Conservation (phyloP, 1,140 invertebrate genomes). For the Drosophila equinoxialis region DNA sequence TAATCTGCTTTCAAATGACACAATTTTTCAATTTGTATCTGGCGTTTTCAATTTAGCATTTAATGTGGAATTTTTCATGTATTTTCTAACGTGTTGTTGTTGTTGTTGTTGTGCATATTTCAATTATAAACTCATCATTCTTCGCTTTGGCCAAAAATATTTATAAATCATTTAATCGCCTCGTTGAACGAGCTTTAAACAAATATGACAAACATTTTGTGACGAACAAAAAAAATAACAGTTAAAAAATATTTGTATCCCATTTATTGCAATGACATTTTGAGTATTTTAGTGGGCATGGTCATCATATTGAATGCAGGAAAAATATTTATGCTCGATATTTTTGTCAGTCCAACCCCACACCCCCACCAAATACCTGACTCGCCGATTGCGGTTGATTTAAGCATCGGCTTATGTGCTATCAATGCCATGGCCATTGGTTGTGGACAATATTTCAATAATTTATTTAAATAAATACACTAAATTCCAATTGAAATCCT, state of each 20-base stretch:
- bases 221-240: slow-evolving; percentile 21
- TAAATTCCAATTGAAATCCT: slow-evolving; percentile 49
- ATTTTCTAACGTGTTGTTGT: not conserved
- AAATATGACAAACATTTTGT: slow-evolving; percentile 46
- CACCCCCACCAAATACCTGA: not conserved
- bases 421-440: slow-evolving; percentile 40
- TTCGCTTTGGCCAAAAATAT: slow-evolving; percentile 41
- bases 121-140: slow-evolving; percentile 6
- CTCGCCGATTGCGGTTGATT: slow-evolving; percentile 46
- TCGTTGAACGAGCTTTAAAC: slow-evolving; percentile 15
- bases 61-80: not conserved
- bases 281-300: slow-evolving; percentile 22
- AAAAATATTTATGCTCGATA: slow-evolving; percentile 15
- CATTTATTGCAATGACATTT: slow-evolving; percentile 4
- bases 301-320: slow-evolving; percentile 10
- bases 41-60: too few relatives aligned
- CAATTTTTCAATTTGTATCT: too few relatives aligned
- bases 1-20: too few relatives aligned
- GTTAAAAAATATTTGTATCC: not conserved
- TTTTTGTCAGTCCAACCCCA: not conserved
- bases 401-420: slow-evolving; percentile 54
- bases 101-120: not conserved
- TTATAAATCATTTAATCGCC: slow-evolving; percentile 59
- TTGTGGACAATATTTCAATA: slow-evolving; percentile 48
- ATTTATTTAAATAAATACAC: slow-evolving; percentile 57